Evolutionary conservation across 1,140 invertebrate genomes (phyloP).

Genomic region (Oncopodura yosiiana): DNA sequence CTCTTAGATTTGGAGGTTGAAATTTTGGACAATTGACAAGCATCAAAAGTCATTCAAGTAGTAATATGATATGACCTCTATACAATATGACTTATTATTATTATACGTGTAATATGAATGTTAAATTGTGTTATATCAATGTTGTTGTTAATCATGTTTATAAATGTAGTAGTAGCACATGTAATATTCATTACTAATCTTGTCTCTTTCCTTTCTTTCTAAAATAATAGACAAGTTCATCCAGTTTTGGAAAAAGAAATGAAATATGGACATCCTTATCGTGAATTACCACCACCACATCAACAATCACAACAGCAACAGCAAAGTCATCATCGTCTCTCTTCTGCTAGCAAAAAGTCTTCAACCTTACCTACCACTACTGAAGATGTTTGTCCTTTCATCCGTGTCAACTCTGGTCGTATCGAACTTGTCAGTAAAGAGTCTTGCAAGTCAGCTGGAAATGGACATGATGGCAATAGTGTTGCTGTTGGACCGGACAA

Average conservation of each 20-base stretch:
- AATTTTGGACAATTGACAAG: too few species aligned
- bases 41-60: too few species aligned
- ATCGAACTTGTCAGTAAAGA: slow-evolving; percentile 28
- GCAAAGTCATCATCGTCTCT: not conserved
- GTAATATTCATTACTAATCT: not conserved
- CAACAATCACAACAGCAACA: slow-evolving; percentile 14
- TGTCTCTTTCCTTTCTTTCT: not conserved
- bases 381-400: slow-evolving; percentile 32
- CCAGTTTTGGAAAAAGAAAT: slow-evolving; percentile 33
- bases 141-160: too few species aligned
- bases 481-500: not conserved
- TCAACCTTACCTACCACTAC: slow-evolving; percentile 23
- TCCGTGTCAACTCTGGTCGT: slow-evolving; percentile 34
- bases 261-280: slow-evolving; percentile 25
- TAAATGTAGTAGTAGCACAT: too few species aligned
- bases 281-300: not conserved
- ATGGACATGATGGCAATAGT: slow-evolving; percentile 6
- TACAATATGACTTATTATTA: too few species aligned
- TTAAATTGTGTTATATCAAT: too few species aligned
- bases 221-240: slow-evolving; percentile 27
- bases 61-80: too few species aligned
- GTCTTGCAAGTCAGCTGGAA: slow-evolving; percentile 8
- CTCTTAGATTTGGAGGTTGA: too few species aligned
- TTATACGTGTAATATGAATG: too few species aligned
- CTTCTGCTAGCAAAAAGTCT: slow-evolving; percentile 13